Base-by-base conservation (phyloP, 2,797 vertebrate genomes). In the Propithecus perrieri region DNA sequence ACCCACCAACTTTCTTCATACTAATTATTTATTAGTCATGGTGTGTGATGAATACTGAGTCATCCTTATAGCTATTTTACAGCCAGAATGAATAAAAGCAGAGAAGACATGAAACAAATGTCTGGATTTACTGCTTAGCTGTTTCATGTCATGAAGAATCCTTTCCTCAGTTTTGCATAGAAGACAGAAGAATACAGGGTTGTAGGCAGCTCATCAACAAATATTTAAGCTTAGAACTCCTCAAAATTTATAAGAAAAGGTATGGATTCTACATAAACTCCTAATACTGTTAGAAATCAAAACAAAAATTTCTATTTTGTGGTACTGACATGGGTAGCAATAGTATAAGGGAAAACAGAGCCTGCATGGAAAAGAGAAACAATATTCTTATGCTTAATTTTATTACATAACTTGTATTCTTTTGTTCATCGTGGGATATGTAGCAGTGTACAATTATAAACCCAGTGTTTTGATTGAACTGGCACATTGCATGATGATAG, bases 391-490 rank as follows among this genome's bases (percentile, higher is more conserved):
- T 88, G n/a, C 63, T 80, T 91, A 53, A 94, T 92, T 67, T 2
- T 74, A 38, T 87, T 91, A 53, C 76, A 33, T 35, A 76, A 75
- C 35, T 89, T 7, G 11, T 72, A 72, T 67, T 57, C 61, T 89
- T 85, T 94, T 94, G 43, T 94, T 95, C 30, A 17, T 71, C 38
- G 69, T 65, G 78, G 84, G 79, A 28, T 74, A 65, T 87, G 48
- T 28, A 75, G 35, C 75, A 67, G 33, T 35, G 74, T 41, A 91
- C 86, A 95, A 94, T 80, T 88, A 50, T 88, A 96, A 92, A 74
- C 38, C 17, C 92, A 20, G 10, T 57, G 26, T 83, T 98, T 97
- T 69, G 59, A 83, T 69, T 87, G 89, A 93, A 94, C 50, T 94
- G 65, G 48, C 35, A 83, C 50, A 57, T 35, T 71, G 83, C 28